Evolutionary conservation across 2,797 vertebrate genomes (phyloP), one percentile per base, ranked within the genome.

Genomic region (Hemibagrus guttatus): DNA sequence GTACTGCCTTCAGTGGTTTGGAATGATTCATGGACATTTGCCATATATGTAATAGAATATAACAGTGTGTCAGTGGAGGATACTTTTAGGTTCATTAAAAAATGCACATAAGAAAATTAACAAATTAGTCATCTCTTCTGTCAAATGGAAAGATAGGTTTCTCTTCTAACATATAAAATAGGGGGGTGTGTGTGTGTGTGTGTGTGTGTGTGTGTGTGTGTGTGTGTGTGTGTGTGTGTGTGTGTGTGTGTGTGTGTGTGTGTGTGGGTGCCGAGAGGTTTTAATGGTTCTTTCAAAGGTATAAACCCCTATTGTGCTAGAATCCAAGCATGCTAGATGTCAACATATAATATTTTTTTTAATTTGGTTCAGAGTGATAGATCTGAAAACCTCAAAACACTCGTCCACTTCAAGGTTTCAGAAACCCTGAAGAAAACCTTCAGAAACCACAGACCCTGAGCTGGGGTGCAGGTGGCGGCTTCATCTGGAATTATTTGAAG

Each of bases 101-200:
- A 91, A 92, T 92, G 89, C 91, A 88, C 87, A 90, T 91, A 93
- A 91, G 87, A 90, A 92, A 91, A 91, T 85, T 88, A 87, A 90
- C 84, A 91, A 90, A 93, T 92, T 90, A 93, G 92, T 93, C 92
- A 94, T 92, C 84, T n/a, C 86, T 89, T 92, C 93, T 93, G 91
- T 93, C 92, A 86, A 90, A 89, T 91, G 46, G 69, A 84, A 14
- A 85, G 87, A 74, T 54, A 69, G 86, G 83, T 83, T 88, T 92
- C 85, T 89, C 86, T 81, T n/a, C n/a, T n/a, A n/a, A n/a, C n/a
- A n/a, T n/a, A n/a, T n/a, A n/a, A n/a, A n/a, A n/a, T 92, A 91
- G 5, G 46, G 0, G 7, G 7, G 46, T 49, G 46, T 49, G 46
- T 49, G 64, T 80, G 71, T 78, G 76, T 56, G 52, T 6, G 46